Evolutionary conservation across 2,113 vertebrate species (phyloP).

Genomic region (Salvelinus sp.): DNA sequence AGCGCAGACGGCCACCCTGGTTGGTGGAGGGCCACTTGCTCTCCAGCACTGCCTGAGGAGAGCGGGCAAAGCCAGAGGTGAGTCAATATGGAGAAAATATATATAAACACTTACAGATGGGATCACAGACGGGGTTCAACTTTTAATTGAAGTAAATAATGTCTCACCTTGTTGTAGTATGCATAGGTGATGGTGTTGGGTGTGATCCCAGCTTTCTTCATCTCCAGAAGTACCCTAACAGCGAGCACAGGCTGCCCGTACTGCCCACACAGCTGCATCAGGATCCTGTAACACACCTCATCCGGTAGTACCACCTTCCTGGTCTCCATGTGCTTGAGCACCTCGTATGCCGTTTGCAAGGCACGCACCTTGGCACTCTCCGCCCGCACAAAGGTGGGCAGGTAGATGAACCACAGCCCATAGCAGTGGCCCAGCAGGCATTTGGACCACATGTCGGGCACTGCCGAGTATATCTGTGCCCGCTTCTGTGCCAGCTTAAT

Average conservation of each 20-base stretch:
- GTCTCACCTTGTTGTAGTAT: constrained; percentile 82
- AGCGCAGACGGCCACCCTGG: constrained; percentile 85
- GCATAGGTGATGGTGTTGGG: constrained; percentile 94
- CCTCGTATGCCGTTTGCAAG: constrained; percentile 86
- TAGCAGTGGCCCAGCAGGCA: constrained; percentile 93
- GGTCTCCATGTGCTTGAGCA: constrained; percentile 91
- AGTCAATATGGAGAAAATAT: background rate
- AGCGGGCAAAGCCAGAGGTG: background rate
- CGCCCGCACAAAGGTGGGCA: constrained; percentile 85
- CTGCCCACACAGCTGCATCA: constrained; percentile 95
- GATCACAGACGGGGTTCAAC: no score
- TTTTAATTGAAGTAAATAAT: no score
- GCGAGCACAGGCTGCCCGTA: constrained; percentile 93
- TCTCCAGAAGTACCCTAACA: constrained; percentile 90
- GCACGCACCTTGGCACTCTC: constrained; percentile 82
- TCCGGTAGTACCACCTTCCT: constrained; percentile 90
- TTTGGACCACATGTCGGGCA: constrained; percentile 91
- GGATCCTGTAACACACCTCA: constrained; percentile 92
- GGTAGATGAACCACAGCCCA: constrained; percentile 92
- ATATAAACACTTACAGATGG: background rate
- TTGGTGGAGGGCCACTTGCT: constrained; percentile 92
- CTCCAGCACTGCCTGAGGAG: constrained; percentile 87
- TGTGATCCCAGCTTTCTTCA: constrained; percentile 91
- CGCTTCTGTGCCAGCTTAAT: constrained; percentile 89
- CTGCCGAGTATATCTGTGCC: constrained; percentile 83